Base-by-base conservation (phyloP, 2,888 invertebrate species). In the Stenodema calcarata region DNA sequence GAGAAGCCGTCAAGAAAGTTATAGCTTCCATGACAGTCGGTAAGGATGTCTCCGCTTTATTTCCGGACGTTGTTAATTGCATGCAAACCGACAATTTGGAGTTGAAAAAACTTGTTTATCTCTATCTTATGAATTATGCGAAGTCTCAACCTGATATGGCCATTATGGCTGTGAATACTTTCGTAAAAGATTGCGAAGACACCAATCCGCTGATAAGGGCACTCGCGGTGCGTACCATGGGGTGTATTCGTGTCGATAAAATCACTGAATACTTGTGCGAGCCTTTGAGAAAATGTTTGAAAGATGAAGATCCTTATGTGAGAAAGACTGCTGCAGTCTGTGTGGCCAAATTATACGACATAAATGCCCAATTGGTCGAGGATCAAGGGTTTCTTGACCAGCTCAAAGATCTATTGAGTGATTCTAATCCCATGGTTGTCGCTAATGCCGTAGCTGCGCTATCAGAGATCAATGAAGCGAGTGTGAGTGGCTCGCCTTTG, bases 1-100 rank as follows among this genome's bases (percentile, higher is more conserved):
- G 99, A 91, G 99, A 99, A 92, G 99, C 99, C 80, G 99, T 99
- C 0, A 99, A 99, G 92, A 99, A 99, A 94, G 99, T 99, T 27
- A 99, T 99, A 91, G 99, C 99, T 30, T 98, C 98, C 88, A 99
- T 99, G 99, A 99, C 99, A 7, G 99, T 99, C 28, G 99, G 99
- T 83, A 99, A 99, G 93, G 99, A 99, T 94, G 99, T 99, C 0
- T 97, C 97, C 0, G 98, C 99, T 0, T 92, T 99, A 18, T 99
- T 99, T 91, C 99, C 99, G 0, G 99, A 99, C 91, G 99, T 99
- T 0, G 99, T 99, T 41, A 99, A 99, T 92, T 99, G 99, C 91
- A 99, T 99, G 99, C 99, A 99, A 92, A 99, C 99, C 0, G 99
- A 99, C 91, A 99, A 99, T 92, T 92, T 99, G 91, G 99, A 99